These are phyloP conservation scores for Tapera naevia DNA, from an alignment of 2,797 vertebrate genomes.

Conservation along the genomic window DNA sequence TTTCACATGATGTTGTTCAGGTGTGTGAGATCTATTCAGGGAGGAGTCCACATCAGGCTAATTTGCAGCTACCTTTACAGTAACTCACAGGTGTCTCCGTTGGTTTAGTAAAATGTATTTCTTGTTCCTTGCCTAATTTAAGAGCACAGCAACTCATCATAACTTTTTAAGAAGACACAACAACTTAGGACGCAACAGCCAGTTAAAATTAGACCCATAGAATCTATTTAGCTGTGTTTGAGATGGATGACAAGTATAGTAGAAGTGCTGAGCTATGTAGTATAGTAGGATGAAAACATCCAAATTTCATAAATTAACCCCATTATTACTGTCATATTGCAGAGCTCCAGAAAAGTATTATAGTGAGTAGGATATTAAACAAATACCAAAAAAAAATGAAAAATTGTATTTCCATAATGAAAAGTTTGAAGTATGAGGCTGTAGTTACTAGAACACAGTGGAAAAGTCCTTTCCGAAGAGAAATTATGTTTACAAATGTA, in stretches of 20 bases:
- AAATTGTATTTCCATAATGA: neutral
- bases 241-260: neutral
- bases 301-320: neutral
- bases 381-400: neutral
- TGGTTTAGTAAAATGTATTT: neutral
- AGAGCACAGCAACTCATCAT: neutral
- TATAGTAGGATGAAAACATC: neutral
- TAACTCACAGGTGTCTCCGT: neutral
- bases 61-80: neutral
- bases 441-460: neutral
- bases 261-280: neutral
- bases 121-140: neutral
- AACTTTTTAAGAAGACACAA: neutral
- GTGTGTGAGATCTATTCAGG: neutral
- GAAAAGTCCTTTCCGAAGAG: neutral
- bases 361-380: neutral
- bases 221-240: neutral
- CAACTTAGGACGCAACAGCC: neutral
- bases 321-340: neutral
- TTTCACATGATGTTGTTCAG: neutral
- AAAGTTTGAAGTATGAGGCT: neutral
- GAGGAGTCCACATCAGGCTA: neutral
- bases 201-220: neutral
- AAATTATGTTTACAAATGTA: neutral
- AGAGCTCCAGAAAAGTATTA: neutral